phyloP scores from a whole-genome alignment of 2,888 invertebrate genomes.

The Caenorhabditis sp. region DNA sequence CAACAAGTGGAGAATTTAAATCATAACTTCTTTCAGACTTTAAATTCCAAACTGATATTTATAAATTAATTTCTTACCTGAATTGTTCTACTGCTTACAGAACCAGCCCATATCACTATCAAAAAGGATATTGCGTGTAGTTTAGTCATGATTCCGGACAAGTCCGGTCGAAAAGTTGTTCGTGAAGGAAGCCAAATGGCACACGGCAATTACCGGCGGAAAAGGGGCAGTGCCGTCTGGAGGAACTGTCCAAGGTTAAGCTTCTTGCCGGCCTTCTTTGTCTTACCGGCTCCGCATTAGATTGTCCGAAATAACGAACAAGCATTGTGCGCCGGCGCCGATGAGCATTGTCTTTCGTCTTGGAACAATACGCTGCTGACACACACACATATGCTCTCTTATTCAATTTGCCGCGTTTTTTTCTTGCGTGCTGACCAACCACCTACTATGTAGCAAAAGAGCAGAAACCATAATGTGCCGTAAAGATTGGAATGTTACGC shows the following conservation, averaged over 20 bases:
- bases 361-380: conserved; percentile 61
- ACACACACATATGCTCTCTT: conserved; percentile 57
- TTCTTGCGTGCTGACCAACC: conserved; percentile 47
- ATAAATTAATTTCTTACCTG: too few species aligned
- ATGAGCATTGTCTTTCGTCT: conserved; percentile 55
- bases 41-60: too few species aligned
- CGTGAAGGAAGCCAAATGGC: conserved; percentile 24
- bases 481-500: conserved; percentile 33
- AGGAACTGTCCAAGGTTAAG: conserved; percentile 45
- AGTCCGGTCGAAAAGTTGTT: conserved; percentile 54
- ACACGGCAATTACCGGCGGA: conserved; percentile 30
- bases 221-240: conserved; percentile 38
- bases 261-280: conserved; percentile 47
- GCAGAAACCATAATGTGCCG: conserved; percentile 54
- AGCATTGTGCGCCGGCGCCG: conserved; percentile 47
- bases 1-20: too few species aligned
- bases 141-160: conserved; percentile 43
- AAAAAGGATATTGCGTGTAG: conserved; percentile 1
- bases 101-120: conserved; percentile 22
- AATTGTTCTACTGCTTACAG: conserved; percentile 52
- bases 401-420: conserved; percentile 47
- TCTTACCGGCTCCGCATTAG: conserved; percentile 51
- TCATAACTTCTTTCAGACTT: too few species aligned
- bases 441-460: conserved; percentile 44
- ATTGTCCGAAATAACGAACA: conserved; percentile 60